Conservation (phyloP, 1,140 invertebrate genomes). For the Alviniconcha marisindica region DNA sequence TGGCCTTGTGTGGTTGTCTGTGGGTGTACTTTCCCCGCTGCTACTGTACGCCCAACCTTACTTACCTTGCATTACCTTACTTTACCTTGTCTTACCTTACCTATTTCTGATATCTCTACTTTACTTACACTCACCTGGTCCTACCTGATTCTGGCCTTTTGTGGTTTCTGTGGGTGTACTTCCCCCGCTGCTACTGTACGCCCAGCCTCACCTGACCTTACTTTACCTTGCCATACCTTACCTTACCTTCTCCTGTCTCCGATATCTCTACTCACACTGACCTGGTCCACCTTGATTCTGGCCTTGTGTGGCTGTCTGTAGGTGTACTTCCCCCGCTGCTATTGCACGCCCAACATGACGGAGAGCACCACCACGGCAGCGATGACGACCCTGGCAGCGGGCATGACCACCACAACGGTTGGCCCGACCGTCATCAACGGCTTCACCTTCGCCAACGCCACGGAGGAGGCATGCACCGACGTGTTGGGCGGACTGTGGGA, state of each 20-base stretch:
- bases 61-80: no score
- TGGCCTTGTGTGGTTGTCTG: neutral
- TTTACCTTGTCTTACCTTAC: no score
- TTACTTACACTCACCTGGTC: neutral
- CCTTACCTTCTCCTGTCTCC: neutral
- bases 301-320: neutral
- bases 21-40: neutral
- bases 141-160: neutral
- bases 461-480: slow-evolving; percentile 9
- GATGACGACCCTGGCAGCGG: neutral
- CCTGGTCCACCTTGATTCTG: neutral
- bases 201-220: no score
- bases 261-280: neutral
- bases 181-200: neutral
- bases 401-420: neutral
- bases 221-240: no score
- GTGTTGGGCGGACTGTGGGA: slow-evolving; percentile 21
- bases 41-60: neutral
- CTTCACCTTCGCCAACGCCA: slow-evolving; percentile 5
- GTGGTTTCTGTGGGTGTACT: neutral
- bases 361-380: neutral
- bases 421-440: slow-evolving; percentile 4
- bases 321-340: slow-evolving; percentile 32
- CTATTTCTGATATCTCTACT: neutral
- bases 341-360: neutral